Evolutionary conservation across 2,797 vertebrate genomes (phyloP).

Genomic region (Cirrhinus molitorella): DNA sequence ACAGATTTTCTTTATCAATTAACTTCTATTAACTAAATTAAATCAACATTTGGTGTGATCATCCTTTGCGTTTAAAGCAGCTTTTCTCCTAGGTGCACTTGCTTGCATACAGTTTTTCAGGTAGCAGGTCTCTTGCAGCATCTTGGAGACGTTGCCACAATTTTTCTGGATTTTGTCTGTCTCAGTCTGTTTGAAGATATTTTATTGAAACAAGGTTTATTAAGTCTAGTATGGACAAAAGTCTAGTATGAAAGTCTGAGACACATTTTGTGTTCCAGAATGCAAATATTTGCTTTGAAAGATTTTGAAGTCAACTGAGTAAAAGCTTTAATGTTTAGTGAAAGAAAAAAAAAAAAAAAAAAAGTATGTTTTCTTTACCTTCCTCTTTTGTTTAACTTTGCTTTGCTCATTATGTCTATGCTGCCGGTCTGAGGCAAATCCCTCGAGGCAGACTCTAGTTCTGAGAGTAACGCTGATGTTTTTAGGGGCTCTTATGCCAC

Average conservation of each 20-base stretch:
- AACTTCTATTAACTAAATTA: too few relatives aligned
- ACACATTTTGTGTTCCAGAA: not conserved
- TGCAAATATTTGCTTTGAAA: not conserved
- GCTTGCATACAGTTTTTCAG: too few relatives aligned
- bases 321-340: not conserved
- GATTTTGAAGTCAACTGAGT: not conserved
- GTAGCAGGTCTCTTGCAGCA: too few relatives aligned
- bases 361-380: conserved; percentile 5
- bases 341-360: too few relatives aligned
- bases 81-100: too few relatives aligned
- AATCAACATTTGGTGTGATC: too few relatives aligned
- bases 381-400: conserved; percentile 1
- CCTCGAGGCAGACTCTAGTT: conserved; percentile 38
- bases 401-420: conserved; percentile 36
- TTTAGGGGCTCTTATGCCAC: conserved; percentile 7
- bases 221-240: not conserved
- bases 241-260: not conserved
- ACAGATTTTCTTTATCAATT: too few relatives aligned
- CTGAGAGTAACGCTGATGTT: conserved; percentile 17
- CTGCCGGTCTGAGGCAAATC: conserved; percentile 26
- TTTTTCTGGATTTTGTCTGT: too few relatives aligned
- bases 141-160: too few relatives aligned
- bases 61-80: too few relatives aligned
- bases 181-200: too few relatives aligned
- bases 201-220: not conserved